Conservation (phyloP, 2,888 invertebrate genomes). For the Cyrtodaria siliqua region DNA sequence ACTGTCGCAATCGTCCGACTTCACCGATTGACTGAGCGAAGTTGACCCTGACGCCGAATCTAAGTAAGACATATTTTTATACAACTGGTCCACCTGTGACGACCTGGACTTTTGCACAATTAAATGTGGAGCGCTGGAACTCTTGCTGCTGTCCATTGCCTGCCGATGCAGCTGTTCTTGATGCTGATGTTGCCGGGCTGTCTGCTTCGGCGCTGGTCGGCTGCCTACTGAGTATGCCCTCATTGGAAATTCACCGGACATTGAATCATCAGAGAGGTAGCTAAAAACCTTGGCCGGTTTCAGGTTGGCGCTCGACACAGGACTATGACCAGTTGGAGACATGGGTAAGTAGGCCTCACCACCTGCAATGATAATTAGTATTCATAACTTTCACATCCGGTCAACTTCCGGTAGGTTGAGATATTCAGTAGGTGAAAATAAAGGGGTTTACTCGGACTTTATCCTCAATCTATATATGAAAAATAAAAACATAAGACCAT, state of each 20-base stretch:
- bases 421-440: too few relatives aligned
- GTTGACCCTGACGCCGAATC: constrained; percentile 61
- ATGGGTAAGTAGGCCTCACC: constrained; percentile 79
- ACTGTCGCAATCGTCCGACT: constrained; percentile 80
- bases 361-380: too few relatives aligned
- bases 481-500: too few relatives aligned
- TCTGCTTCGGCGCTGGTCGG: constrained; percentile 87
- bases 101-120: constrained; percentile 67
- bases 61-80: constrained; percentile 39
- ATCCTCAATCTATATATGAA: too few relatives aligned
- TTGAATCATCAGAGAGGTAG: constrained; percentile 87
- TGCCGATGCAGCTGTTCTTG: constrained; percentile 64
- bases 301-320: constrained; percentile 85
- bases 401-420: too few relatives aligned
- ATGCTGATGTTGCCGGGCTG: constrained; percentile 66
- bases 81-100: constrained; percentile 22
- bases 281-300: constrained; percentile 93
- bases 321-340: constrained; percentile 73
- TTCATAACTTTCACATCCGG: too few relatives aligned
- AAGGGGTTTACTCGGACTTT: too few relatives aligned
- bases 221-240: constrained; percentile 95
- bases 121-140: constrained; percentile 90
- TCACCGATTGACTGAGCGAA: constrained; percentile 74
- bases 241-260: constrained; percentile 86
- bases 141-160: constrained; percentile 87